Evolutionary conservation across 1,140 invertebrate genomes (phyloP).

Genomic region (Zaprionus kolodkinae): DNA sequence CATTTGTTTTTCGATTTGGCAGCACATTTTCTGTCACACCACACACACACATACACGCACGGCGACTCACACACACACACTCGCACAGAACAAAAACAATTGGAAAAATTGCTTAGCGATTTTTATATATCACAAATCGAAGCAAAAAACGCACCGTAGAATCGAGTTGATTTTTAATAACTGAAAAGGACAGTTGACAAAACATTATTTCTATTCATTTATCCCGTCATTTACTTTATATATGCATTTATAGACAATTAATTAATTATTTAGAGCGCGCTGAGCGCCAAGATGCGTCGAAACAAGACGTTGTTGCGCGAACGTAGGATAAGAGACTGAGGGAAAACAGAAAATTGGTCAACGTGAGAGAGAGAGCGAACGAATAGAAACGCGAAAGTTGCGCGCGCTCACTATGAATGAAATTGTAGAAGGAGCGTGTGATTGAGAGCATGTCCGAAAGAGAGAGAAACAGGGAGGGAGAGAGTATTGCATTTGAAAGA

Average conservation of each 20-base stretch:
- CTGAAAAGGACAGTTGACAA: constrained; percentile 14
- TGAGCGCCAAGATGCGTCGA: constrained; percentile 48
- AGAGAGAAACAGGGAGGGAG: constrained; percentile 6
- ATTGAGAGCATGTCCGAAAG: constrained; percentile 18
- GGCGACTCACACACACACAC: constrained; percentile 35
- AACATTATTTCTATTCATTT: constrained; percentile 48
- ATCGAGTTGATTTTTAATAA: constrained; percentile 25
- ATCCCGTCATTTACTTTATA: background rate
- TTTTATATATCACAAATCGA: constrained; percentile 41
- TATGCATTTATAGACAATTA: constrained; percentile 18
- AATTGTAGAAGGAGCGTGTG: constrained; percentile 52
- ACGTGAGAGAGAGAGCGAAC: background rate
- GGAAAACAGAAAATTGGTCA: constrained; percentile 45
- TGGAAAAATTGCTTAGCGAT: constrained; percentile 37
- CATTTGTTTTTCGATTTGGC: constrained; percentile 49
- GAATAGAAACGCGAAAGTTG: constrained; percentile 22
- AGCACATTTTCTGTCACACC: constrained; percentile 73
- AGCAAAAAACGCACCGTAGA: constrained; percentile 39
- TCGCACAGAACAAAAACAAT: constrained; percentile 39
- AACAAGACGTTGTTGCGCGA: constrained; percentile 69
- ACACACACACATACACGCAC: constrained; percentile 39
- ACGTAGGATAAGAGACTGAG: constrained; percentile 73
- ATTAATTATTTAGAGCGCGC: constrained; percentile 44
- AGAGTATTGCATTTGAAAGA: constrained; percentile 24
- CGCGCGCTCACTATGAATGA: constrained; percentile 43